Conservation (phyloP, 1,140 invertebrate genomes). For the Eufriesea mexicana region DNA sequence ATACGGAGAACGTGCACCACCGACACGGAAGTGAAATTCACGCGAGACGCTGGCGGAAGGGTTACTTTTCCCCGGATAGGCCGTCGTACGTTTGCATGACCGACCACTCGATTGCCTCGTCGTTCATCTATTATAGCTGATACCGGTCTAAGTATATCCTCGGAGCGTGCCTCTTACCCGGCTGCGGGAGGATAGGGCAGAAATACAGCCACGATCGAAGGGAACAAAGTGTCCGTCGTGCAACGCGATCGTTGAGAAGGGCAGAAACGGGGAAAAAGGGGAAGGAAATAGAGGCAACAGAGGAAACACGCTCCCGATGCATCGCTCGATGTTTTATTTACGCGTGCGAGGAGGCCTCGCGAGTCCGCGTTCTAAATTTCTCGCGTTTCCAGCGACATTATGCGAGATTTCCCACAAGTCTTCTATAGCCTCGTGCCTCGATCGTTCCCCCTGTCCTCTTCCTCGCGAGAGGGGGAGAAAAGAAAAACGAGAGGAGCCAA, state of each 20-base stretch:
- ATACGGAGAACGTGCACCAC: conserved; percentile 17
- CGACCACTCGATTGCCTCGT: conserved; percentile 25
- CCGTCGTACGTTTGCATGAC: conserved; percentile 44
- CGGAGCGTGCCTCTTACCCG: conserved; percentile 5
- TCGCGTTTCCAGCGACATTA: background rate
- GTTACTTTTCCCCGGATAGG: conserved; percentile 11
- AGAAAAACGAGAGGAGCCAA: too few species aligned
- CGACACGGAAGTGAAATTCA: conserved; percentile 40
- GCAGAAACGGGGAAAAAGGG: background rate
- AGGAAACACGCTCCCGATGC: background rate
- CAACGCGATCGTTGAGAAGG: conserved; percentile 6
- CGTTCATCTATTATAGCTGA: conserved; percentile 45
- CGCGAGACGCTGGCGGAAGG: conserved; percentile 16
- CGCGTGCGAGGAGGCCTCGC: background rate
- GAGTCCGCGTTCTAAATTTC: conserved; percentile 9
- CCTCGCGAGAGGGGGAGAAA: too few species aligned
- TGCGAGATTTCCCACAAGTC: conserved; percentile 3
- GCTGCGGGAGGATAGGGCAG: background rate
- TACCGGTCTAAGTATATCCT: conserved; percentile 41
- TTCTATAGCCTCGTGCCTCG: background rate
- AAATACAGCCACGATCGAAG: conserved; percentile 15
- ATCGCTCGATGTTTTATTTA: conserved; percentile 31
- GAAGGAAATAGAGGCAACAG: background rate
- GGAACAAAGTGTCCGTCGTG: background rate
- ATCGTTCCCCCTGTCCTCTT: background rate